Base-by-base conservation (phyloP, 2,888 invertebrate species). In the Dryobota labecula region DNA sequence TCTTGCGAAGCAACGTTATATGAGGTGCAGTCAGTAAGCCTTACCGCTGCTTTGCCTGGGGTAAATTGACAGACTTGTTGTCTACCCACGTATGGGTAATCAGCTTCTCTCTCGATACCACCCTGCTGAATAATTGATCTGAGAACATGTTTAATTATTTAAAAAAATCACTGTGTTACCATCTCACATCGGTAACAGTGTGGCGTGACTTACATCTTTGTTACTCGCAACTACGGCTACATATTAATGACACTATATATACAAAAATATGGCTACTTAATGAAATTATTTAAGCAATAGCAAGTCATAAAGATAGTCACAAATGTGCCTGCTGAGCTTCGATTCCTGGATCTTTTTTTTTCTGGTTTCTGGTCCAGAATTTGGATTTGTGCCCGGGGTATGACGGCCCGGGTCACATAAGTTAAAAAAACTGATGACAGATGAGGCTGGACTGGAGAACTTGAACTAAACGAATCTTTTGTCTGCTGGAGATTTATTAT, bases 1-100 rank as follows among this genome's bases (percentile, higher is more conserved):
- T 85, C 85, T 92, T 98, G 98, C 70, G 97, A 81, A 8, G 0
- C 7, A 9, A 73, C 2, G 7, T 15, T 27, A 24, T 57, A 72
- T 0, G 6, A 24, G 2, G 5, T 9, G 24, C 84, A 83, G 20
- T 27, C 67, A 3, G 53, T 62, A 0, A 83, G 24, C 30, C 36
- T 69, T 7, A 60, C 70, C 9, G n/a, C 53, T 18, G 54, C 78
- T 13, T 68, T 64, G 2, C 15, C 54, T 11, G 56, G 43, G 0
- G 78, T 58, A 30, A 74, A 85, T 20, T 20, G 30, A 69, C 89
- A 88, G 0, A 0, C 0, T 0, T 41, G 57, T 0, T 60, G 0
- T 2, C 0, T 0, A 0, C 0, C 73, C 11, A 8, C 18, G 33
- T 85, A 90, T 0, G 86, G 84, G 67, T 90, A 90, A 43, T 76